Evolutionary conservation across 2,888 invertebrate genomes (phyloP).

Genomic region (Ferrisia virgata): DNA sequence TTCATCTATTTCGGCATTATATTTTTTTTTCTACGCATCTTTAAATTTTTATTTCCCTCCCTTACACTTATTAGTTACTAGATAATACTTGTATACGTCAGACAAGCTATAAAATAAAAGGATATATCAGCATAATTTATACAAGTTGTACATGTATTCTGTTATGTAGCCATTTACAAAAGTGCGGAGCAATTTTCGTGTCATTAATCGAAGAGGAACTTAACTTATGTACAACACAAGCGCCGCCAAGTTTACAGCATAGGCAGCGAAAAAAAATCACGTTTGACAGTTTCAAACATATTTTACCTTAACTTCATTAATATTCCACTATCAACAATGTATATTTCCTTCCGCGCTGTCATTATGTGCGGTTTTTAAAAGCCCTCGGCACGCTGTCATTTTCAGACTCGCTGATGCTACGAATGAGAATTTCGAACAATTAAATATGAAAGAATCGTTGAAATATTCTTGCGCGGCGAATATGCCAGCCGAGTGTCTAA

Average conservation of each 20-base stretch:
- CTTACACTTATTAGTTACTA: too few species aligned
- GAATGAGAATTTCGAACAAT: slow-evolving; percentile 26
- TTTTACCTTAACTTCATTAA: slow-evolving; percentile 24
- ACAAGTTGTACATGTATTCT: too few species aligned
- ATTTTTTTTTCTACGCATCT: too few species aligned
- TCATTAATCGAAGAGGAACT: not conserved
- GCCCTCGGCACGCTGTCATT: slow-evolving; percentile 11
- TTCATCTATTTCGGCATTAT: too few species aligned
- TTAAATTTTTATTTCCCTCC: too few species aligned
- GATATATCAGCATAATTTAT: too few species aligned
- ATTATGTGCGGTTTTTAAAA: slow-evolving; percentile 28
- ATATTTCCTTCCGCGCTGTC: slow-evolving; percentile 1
- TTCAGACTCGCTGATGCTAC: slow-evolving; percentile 4
- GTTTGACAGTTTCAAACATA: slow-evolving; percentile 25
- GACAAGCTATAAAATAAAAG: too few species aligned
- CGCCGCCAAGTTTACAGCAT: not conserved
- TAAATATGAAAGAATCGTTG: slow-evolving; percentile 3
- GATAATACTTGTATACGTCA: too few species aligned
- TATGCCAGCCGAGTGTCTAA: not conserved
- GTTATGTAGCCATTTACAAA: too few species aligned
- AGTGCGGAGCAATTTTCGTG: not conserved
- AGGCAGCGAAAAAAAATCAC: not conserved
- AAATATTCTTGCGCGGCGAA: not conserved
- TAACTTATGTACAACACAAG: not conserved
- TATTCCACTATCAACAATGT: slow-evolving; percentile 21